Evolutionary conservation across 2,797 vertebrate genomes (phyloP), one percentile per base, ranked within the genome.

Genomic region (Falco novaeseelandiae): DNA sequence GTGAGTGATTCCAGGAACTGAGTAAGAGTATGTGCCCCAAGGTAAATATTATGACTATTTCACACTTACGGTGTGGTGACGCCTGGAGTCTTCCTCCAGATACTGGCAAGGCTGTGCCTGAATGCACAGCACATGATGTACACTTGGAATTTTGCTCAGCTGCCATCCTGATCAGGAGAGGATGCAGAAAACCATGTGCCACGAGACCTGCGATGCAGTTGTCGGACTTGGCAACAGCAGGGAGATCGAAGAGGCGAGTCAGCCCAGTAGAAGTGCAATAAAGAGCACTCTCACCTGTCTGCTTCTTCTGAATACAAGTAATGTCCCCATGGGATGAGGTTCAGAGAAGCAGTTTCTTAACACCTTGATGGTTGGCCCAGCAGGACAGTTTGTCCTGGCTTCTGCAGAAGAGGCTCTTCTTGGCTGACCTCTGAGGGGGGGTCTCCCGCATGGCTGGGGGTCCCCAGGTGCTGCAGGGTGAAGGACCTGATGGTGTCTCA

Each of bases 191-290:
- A 14, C 22, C 30, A 29, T 48, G 58, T 23, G 46, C 34, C 46
- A 8, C 1, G 42, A 46, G 73, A 52, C 7, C n/a, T 21, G 30
- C 3, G 8, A 25, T n/a, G 52, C 9, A 2, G 9, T 8, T 8
- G 34, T n/a, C 3, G 0, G 32, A 27, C 29, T 1, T 40, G 49
- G 55, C 55, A 38, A 4, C 2, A 8, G 7, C 66, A 32, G 48
- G 59, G 73, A 25, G 27, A 18, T 25, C 46, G 19, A 21, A n/a
- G 78, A 36, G 52, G 17, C 2, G 5, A 44, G 16, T 22, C 25
- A 19, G 58, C 18, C 70, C 40, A 3, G 42, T 10, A 26, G 5
- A 61, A 54, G 52, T 5, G 32, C 26, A 15, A 4, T 14, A 14
- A 5, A 4, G 52, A 55, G 59, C 4, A 2, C 20, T 32, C 36